Percentiles rank a stretch among this genome's conserved stretches.
phyloP scores from a whole-genome alignment of 1,140 invertebrate species.

The Tyrophagus putrescentiae region DNA sequence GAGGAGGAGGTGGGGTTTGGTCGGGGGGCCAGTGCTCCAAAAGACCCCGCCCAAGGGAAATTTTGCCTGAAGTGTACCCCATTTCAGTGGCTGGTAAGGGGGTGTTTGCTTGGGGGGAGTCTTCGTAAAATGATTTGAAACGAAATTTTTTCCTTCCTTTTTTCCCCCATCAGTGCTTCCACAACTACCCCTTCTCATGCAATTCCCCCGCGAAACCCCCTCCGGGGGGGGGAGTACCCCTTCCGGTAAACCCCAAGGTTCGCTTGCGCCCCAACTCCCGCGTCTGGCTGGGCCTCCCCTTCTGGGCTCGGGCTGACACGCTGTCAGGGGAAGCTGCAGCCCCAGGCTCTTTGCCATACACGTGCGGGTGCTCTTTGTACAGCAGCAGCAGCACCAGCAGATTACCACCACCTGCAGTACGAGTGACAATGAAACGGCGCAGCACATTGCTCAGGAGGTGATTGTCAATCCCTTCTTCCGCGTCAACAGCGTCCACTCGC shows the following conservation, averaged over 20 bases:
- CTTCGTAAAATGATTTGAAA: background rate
- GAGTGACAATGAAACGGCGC: background rate
- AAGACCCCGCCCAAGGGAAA: no score
- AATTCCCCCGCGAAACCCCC: background rate
- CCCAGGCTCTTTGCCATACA: conserved; percentile 6
- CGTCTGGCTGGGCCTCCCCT: background rate
- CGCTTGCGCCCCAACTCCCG: background rate
- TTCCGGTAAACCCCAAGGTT: background rate
- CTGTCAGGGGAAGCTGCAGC: background rate
- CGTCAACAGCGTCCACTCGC: background rate
- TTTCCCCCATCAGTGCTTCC: background rate
- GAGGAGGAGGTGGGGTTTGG: background rate
- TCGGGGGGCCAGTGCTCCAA: no score
- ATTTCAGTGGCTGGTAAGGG: conserved; percentile 6
- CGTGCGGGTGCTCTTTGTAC: conserved; percentile 9
- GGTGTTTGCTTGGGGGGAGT: no score
- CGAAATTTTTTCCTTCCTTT: background rate
- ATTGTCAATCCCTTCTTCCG: conserved; percentile 2
- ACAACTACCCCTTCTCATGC: background rate
- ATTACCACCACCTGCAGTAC: background rate
- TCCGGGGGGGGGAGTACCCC: background rate
- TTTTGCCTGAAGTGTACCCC: conserved; percentile 10
- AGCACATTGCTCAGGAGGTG: background rate
- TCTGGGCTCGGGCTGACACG: conserved; percentile 2
- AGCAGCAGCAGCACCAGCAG: background rate